Conservation (phyloP, 2,797 vertebrate genomes). For the Pseudochirops cupreus region DNA sequence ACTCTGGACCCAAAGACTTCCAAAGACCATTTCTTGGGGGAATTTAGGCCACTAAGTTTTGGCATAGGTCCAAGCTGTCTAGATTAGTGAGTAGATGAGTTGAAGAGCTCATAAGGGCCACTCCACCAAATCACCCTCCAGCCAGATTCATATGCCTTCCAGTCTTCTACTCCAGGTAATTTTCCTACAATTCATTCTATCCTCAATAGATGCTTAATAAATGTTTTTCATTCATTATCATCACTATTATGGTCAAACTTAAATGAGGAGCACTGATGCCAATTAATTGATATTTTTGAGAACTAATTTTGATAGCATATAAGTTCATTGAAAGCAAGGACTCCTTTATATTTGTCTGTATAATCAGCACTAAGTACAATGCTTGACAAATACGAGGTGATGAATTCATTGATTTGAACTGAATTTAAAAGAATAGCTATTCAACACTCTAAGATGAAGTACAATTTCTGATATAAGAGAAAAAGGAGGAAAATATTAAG, state of each 20-base stretch:
- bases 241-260: neutral
- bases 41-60: neutral
- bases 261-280: neutral
- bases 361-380: neutral
- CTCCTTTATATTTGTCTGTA: neutral
- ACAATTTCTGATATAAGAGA: neutral
- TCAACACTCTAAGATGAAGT: neutral
- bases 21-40: neutral
- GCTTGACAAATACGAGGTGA: neutral
- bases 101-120: neutral
- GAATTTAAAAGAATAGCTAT: neutral
- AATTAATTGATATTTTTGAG: neutral
- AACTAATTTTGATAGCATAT: neutral
- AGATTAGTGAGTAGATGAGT: neutral
- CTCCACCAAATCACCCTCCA: neutral
- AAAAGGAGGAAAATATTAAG: neutral
- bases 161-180: neutral
- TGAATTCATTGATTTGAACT: neutral
- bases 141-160: neutral
- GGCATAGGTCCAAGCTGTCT: neutral
- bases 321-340: neutral
- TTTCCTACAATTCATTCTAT: neutral
- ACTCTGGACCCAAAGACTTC: neutral
- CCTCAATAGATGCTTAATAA: neutral
- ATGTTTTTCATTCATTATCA: neutral